phyloP scores from a whole-genome alignment of 2,888 invertebrate species.

The Seira sanloemensis region DNA sequence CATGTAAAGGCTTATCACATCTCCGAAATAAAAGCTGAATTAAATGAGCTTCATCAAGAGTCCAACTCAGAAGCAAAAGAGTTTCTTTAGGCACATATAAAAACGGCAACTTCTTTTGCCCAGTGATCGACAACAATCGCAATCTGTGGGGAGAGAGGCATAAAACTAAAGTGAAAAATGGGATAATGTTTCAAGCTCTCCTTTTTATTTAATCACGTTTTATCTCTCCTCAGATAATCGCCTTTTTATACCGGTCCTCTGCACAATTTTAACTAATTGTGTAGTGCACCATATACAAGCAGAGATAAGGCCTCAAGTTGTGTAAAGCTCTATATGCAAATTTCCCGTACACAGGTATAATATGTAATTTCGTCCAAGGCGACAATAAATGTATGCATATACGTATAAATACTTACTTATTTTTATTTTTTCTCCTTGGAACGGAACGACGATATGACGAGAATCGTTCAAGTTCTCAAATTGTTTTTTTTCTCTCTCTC shows the following conservation, averaged over 20 bases:
- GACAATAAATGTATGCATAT: too few species aligned
- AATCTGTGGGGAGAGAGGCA: too few species aligned
- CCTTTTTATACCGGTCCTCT: neutral
- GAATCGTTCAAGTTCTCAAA: neutral
- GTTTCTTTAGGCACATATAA: neutral
- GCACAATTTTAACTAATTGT: slow-evolving; percentile 3
- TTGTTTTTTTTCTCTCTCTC: too few species aligned
- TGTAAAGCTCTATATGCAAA: neutral
- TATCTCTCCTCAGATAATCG: neutral
- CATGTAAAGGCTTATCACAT: slow-evolving; percentile 24
- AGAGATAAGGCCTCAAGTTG: neutral
- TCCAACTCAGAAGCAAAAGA: neutral
- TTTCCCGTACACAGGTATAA: neutral
- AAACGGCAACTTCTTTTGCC: neutral
- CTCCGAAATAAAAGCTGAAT: slow-evolving; percentile 4
- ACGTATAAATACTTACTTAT: too few species aligned
- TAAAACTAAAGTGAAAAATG: too few species aligned
- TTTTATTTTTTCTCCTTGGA: slow-evolving; percentile 4
- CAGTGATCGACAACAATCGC: neutral
- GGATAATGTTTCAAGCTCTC: neutral
- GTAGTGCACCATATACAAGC: neutral
- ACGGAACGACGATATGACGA: too few species aligned
- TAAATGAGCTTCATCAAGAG: neutral
- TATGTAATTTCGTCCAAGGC: slow-evolving; percentile 4
- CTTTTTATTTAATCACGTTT: neutral